phyloP scores from a whole-genome alignment of 2,113 vertebrate species.

The Zosterops pallidus region DNA sequence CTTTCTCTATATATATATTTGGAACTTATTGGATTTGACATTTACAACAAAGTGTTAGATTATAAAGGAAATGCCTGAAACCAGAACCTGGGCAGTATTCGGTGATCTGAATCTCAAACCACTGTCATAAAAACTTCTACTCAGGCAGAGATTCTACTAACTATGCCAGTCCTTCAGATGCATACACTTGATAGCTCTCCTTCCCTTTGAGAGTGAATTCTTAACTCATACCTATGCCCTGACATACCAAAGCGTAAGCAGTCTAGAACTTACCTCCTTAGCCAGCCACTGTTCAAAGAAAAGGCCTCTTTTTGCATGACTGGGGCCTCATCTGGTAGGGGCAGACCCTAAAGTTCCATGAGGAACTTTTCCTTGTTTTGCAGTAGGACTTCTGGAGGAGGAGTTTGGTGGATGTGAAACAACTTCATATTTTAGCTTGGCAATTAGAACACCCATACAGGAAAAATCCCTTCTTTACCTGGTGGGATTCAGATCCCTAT shows the following conservation, averaged over 20 bases:
- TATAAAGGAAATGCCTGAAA: neutral
- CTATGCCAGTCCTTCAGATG: neutral
- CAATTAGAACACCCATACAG: neutral
- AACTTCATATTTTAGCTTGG: neutral
- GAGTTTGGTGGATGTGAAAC: neutral
- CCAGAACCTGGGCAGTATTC: neutral
- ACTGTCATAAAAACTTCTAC: neutral
- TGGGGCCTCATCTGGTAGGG: neutral
- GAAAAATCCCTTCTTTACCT: neutral
- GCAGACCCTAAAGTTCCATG: neutral
- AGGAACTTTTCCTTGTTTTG: neutral
- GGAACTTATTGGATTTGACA: neutral
- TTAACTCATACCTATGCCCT: neutral
- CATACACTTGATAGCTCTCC: neutral
- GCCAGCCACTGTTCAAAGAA: neutral
- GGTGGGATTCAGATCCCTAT: neutral
- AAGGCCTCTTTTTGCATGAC: neutral
- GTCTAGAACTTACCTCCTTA: neutral
- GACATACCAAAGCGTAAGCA: neutral
- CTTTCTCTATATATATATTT: neutral
- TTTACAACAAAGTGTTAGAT: neutral
- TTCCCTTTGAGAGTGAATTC: neutral
- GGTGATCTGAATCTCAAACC: neutral
- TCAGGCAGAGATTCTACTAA: neutral
- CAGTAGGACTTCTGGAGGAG: neutral